Base-by-base conservation (phyloP, 64 coral and sea anemone genomes). In the Dendrophyllia cribrosa region DNA sequence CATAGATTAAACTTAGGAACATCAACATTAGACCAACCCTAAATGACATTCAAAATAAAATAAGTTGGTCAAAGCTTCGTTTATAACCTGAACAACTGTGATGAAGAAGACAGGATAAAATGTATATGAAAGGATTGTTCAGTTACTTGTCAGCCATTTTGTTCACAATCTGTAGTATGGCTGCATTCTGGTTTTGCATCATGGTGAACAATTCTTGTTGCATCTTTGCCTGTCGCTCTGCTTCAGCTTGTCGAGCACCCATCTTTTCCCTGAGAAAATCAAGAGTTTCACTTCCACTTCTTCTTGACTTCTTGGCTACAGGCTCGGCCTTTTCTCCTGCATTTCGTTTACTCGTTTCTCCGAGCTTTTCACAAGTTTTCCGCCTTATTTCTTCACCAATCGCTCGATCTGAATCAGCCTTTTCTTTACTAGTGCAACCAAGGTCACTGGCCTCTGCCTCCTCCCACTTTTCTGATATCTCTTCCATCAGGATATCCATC, bases 71-170 rank as follows among this genome's bases (percentile, higher is more conserved):
- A 70, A 70, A 70, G 66, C 66, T 58, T 25, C 21, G 66, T 70
- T 70, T 70, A 70, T 34, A 70, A 70, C 21, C 0, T 70, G 66
- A 70, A 70, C 55, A 58, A 58, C 55, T 58, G 55, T 58, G 55
- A 58, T 58, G 55, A 58, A 58, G 55, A 58, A 58, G 66, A 68
- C 66, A 68, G 22, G 66, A 25, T 25, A 0, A n/a, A n/a, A n/a
- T n/a, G n/a, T n/a, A n/a, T n/a, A n/a, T n/a, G n/a, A 70, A 70
- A 70, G 67, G 67, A 70, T 70, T 70, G 67, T 73, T 73, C 70
- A n/a, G n/a, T 63, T 63, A 63, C 60, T 63, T 63, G 60, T 63
- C 60, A 4, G 60, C 4, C 60, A 63, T 63, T 63, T 63, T 63
- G 11, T 4, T 4, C 60, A 63, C 12, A 4, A 63, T 6, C 11